Conservation (phyloP, 2,113 vertebrate genomes). For the Cyphomyrus discorhynchus region DNA sequence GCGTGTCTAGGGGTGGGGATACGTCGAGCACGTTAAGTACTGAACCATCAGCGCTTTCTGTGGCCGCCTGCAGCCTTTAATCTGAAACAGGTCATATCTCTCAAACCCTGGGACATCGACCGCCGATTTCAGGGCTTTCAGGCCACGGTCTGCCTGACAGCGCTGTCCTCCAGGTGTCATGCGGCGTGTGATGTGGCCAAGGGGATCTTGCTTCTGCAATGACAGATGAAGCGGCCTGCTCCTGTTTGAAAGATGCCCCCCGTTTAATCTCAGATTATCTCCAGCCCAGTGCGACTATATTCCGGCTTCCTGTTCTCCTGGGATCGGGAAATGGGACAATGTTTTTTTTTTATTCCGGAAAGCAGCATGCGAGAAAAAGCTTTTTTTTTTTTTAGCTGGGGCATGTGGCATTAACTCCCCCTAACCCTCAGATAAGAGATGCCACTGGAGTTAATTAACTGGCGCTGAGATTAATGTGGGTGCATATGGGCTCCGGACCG, state of each 20-base stretch:
- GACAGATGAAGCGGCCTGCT: neutral
- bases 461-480: constrained; percentile 18
- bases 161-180: neutral
- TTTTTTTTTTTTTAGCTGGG: neutral
- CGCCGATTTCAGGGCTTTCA: neutral
- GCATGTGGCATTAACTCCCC: constrained; percentile 10
- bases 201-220: neutral
- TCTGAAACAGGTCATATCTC: neutral
- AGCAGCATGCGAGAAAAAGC: neutral
- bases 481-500: constrained; percentile 11
- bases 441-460: constrained; percentile 36
- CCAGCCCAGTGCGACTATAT: neutral
- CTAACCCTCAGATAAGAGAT: constrained; percentile 19
- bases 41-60: neutral
- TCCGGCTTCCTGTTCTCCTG: neutral
- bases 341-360: constrained; percentile 32
- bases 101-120: neutral
- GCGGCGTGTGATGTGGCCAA: neutral
- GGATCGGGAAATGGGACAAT: constrained; percentile 26
- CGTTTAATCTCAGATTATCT: neutral
- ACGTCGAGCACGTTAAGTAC: neutral
- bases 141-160: neutral
- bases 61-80: neutral
- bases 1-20: neutral
- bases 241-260: neutral